Evolutionary conservation across 1,140 invertebrate genomes (phyloP), one percentile per base, ranked within the genome.

Genomic region (Drosophila yakuba): DNA sequence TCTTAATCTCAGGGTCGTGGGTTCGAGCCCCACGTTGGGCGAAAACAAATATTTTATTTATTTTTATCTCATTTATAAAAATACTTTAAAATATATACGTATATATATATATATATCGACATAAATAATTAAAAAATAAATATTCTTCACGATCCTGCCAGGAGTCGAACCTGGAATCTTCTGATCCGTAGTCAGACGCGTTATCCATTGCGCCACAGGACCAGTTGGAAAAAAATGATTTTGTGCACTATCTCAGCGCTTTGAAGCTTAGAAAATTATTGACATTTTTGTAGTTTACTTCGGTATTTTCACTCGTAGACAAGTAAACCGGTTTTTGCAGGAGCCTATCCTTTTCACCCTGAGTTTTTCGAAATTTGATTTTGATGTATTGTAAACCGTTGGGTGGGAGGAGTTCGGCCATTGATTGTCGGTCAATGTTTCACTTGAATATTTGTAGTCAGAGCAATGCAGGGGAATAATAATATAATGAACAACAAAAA

Each of bases 1-100:
- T 96, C 96, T 96, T 97, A 97, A 97, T 96, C 96, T 96, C 96
- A 96, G 96, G 96, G 96, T 96, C 96, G 96, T 96, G 96, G 96
- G 96, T 96, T 96, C 96, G 96, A 96, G 96, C 95, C 96, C 96
- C 95, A 96, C 96, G 95, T 96, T 96, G 96, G 96, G 96, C 95
- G 95, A 39, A 89, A 43, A 15, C 64, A 82, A 92, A 91, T 59
- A 32, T 32, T 78, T 78, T 92, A 82, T 52, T 12, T 25, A 25
- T 25, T 44, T n/a, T 41, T 8, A 32, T 10, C 0, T 8, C 7
- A 32, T 32, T 32, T 8, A 32, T 32, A 10, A 32, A 32, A 32
- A 32, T 25, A 8, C 7, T 2, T 8, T 2, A 32, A 32, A 32
- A 32, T 32, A 32, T 4, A 14, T 4, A 32, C 2, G 11, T 4